phyloP scores from a whole-genome alignment of 2,888 invertebrate species.

The Acleris laterana region DNA sequence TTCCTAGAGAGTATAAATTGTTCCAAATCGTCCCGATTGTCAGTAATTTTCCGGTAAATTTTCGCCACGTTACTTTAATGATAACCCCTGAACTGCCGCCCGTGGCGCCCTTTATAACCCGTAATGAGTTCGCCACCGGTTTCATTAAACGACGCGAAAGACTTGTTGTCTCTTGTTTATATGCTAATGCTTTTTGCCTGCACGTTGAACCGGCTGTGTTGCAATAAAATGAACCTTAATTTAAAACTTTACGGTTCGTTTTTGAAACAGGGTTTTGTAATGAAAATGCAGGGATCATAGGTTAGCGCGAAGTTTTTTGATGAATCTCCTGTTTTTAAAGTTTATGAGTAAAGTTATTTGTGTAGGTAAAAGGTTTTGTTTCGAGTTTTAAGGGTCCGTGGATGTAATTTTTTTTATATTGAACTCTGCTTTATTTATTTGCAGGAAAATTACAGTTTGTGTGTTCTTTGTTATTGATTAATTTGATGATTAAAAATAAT shows the following conservation, averaged over 20 bases:
- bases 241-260: not conserved
- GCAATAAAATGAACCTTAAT: conserved; percentile 10
- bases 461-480: no score
- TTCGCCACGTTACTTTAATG: conserved; percentile 13
- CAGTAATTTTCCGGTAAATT: conserved; percentile 7
- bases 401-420: no score
- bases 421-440: no score
- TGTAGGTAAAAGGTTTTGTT: conserved; percentile 14
- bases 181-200: conserved; percentile 64
- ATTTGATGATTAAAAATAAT: no score
- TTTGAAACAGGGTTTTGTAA: conserved; percentile 1
- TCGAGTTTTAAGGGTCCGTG: not conserved
- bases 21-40: conserved; percentile 17
- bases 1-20: not conserved
- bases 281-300: conserved; percentile 27
- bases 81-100: conserved; percentile 19
- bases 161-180: conserved; percentile 63
- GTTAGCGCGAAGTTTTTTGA: conserved; percentile 29
- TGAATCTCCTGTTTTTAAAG: conserved; percentile 29
- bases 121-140: conserved; percentile 54
- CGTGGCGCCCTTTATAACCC: conserved; percentile 47
- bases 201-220: conserved; percentile 38
- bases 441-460: no score
- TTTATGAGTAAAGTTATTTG: conserved; percentile 24
- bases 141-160: conserved; percentile 58